A percentile compares a stretch with the other conserved stretches of the same genome.
These are phyloP conservation scores for Siderastrea siderea DNA, from an alignment of 92 coral and sea anemone species.

Conservation along the genomic window DNA sequence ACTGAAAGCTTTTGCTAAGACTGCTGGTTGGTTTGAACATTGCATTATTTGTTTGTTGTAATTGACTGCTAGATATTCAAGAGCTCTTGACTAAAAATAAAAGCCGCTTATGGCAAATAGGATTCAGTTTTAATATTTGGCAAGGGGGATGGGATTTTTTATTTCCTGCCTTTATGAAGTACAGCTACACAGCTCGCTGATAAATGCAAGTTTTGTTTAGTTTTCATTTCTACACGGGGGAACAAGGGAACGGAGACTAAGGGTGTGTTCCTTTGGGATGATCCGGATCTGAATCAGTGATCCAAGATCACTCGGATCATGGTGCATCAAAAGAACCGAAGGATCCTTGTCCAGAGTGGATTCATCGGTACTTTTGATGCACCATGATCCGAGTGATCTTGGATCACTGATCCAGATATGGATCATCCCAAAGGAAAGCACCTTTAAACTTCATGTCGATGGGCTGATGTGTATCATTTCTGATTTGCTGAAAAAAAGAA, in stretches of 20 bases:
- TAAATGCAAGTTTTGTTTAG: background rate
- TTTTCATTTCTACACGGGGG: background rate
- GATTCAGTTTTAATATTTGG: background rate
- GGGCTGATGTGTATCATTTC: background rate
- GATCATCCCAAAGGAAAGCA: too few species aligned
- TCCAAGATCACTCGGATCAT: too few species aligned
- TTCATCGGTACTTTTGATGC: too few species aligned
- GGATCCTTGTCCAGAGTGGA: too few species aligned
- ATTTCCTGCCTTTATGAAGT: background rate
- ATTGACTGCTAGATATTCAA: too few species aligned
- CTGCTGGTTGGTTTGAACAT: background rate
- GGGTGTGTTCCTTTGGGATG: too few species aligned
- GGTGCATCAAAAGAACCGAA: too few species aligned
- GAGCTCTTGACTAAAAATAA: background rate
- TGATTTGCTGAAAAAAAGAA: background rate
- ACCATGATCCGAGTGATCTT: too few species aligned
- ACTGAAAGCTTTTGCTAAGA: background rate
- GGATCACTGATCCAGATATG: too few species aligned
- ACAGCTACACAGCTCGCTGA: background rate
- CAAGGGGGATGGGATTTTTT: background rate
- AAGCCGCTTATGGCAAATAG: too few species aligned
- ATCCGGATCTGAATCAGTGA: too few species aligned
- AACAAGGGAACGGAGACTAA: background rate
- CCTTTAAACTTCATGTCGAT: background rate
- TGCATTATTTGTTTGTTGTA: background rate